A percentile compares a stretch with the other conserved stretches of the same genome.
Evolutionary conservation across 2,797 vertebrate genomes (phyloP).

Genomic region (Neostethus bicornis): DNA sequence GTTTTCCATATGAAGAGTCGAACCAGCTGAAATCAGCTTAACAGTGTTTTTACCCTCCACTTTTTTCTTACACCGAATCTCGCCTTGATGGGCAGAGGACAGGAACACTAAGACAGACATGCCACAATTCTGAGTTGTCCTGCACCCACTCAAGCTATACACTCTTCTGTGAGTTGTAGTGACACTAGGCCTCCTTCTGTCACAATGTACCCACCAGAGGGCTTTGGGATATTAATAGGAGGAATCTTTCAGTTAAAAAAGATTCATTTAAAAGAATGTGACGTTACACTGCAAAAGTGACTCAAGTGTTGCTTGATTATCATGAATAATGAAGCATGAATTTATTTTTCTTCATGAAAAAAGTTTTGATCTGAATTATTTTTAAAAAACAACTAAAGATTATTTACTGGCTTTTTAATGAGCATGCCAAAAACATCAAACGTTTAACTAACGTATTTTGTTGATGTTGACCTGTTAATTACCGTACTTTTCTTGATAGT

Average conservation of each 20-base stretch:
- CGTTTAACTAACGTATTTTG: too few species aligned
- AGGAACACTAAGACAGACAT: conserved; percentile 9
- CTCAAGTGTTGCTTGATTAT: background rate
- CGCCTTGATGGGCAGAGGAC: background rate
- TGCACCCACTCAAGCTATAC: conserved; percentile 13
- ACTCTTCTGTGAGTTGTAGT: conserved; percentile 12
- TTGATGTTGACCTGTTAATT: too few species aligned
- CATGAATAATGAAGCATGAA: background rate
- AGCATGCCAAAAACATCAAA: too few species aligned
- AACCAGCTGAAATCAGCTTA: too few species aligned
- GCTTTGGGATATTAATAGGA: conserved; percentile 29
- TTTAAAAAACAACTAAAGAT: too few species aligned
- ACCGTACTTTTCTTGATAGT: too few species aligned
- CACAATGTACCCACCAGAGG: conserved; percentile 18
- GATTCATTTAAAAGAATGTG: background rate
- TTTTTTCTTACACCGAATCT: background rate
- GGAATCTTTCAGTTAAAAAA: background rate
- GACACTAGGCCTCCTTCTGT: conserved; percentile 27
- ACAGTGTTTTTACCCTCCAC: background rate
- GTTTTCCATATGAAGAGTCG: too few species aligned
- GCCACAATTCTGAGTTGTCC: conserved; percentile 22
- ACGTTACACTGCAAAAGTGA: background rate
- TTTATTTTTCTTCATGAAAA: too few species aligned
- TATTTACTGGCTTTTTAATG: too few species aligned
- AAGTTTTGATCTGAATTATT: too few species aligned